Conservation (phyloP, 2,113 vertebrate genomes). For the Megaptera novaeangliae region DNA sequence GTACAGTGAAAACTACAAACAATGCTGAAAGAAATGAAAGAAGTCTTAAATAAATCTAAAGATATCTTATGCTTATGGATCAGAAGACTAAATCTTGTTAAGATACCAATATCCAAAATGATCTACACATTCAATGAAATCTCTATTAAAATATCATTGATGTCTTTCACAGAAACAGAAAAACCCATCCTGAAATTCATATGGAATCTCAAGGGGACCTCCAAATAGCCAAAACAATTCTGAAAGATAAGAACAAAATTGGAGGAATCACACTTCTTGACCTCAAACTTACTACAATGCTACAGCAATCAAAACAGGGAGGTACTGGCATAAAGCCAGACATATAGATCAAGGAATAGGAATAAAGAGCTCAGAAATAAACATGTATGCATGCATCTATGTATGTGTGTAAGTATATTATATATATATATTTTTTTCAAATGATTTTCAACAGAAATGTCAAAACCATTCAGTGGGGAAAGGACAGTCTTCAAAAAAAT, state of each 20-base stretch:
- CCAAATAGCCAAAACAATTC: background rate
- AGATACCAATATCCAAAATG: background rate
- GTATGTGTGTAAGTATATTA: no score
- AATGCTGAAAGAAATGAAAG: background rate
- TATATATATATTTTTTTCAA: background rate
- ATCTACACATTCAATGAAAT: background rate
- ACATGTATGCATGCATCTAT: background rate
- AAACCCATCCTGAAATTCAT: background rate
- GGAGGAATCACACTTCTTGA: no score
- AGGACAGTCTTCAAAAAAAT: background rate
- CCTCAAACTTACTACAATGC: background rate
- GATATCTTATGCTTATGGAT: no score
- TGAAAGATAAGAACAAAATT: background rate
- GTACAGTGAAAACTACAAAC: background rate
- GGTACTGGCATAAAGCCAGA: background rate
- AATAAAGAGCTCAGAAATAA: background rate
- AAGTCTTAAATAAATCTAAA: no score
- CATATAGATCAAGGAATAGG: background rate
- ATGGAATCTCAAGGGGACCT: background rate
- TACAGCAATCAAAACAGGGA: background rate
- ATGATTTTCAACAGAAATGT: background rate
- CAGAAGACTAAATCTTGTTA: no score
- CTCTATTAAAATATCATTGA: background rate
- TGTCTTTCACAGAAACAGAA: background rate
- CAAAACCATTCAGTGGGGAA: background rate